phyloP scores from a whole-genome alignment of 2,888 invertebrate species.

The Nipponacmea schrenckii region DNA sequence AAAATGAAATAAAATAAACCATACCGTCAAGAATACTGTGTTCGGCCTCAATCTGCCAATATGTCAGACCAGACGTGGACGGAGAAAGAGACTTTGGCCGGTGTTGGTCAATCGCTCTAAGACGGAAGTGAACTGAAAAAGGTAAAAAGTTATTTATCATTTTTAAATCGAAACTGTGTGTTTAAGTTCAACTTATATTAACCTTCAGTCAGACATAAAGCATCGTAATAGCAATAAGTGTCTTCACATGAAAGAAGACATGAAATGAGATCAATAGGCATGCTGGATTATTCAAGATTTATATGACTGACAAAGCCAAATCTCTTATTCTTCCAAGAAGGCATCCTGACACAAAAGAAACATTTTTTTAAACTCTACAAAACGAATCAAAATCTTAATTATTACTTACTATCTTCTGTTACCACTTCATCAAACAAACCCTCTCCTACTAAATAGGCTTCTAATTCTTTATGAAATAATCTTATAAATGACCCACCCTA shows the following conservation, averaged over 20 bases:
- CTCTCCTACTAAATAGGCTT: conserved; percentile 67
- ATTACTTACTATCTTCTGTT: conserved; percentile 62
- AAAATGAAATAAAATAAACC: conserved; percentile 7
- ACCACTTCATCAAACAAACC: conserved; percentile 65
- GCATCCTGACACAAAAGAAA: no score
- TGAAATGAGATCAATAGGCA: no score
- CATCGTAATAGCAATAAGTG: no score
- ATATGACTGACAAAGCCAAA: no score
- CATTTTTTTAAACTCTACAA: no score
- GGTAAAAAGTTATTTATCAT: no score
- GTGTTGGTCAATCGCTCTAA: conserved; percentile 65
- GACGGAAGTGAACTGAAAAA: conserved; percentile 65
- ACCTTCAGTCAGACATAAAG: no score
- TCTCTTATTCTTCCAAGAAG: no score
- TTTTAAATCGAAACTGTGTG: not conserved
- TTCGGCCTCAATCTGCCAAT: conserved; percentile 68
- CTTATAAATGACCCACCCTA: conserved; percentile 67
- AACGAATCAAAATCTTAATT: not conserved
- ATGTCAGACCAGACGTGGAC: conserved; percentile 66
- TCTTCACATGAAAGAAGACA: no score
- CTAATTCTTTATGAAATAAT: conserved; percentile 67
- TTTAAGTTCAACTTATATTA: no score
- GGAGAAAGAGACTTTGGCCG: conserved; percentile 66
- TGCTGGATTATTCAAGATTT: no score
- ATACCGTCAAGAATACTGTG: conserved; percentile 64